Percentiles rank a stretch among this genome's conserved stretches.
phyloP scores from a whole-genome alignment of 2,113 vertebrate genomes.

The Rana temporaria region DNA sequence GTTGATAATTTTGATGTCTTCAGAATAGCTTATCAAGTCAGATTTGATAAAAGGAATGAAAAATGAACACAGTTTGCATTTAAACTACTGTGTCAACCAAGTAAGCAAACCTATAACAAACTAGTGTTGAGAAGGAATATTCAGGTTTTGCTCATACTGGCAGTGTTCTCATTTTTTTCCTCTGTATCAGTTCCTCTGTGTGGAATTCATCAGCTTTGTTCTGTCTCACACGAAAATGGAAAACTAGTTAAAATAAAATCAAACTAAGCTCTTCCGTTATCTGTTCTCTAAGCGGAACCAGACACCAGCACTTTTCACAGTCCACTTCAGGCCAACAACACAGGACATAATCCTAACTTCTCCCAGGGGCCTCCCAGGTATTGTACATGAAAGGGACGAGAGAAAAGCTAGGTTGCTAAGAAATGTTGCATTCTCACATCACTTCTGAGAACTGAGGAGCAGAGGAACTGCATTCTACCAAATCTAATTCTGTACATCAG shows the following conservation, averaged over 20 bases:
- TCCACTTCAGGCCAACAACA: conserved; percentile 1
- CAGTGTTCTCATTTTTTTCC: background rate
- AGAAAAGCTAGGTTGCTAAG: conserved; percentile 11
- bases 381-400: background rate
- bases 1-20: conserved; percentile 38
- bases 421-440: conserved; percentile 3
- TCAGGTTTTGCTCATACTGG: background rate
- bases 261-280: conserved; percentile 33
- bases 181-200: conserved; percentile 12
- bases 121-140: background rate
- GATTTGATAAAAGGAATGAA: conserved; percentile 46
- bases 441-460: too few species aligned
- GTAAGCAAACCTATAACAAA: conserved; percentile 37
- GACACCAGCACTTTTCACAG: conserved; percentile 5
- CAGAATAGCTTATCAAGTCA: conserved; percentile 46
- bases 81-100: conserved; percentile 13
- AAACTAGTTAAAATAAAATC: conserved; percentile 23
- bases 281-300: conserved; percentile 10
- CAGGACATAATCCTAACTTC: conserved; percentile 24
- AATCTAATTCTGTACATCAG: too few species aligned
- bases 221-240: conserved; percentile 10
- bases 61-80: conserved; percentile 41
- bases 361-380: conserved; percentile 4
- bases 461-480: too few species aligned
- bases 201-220: conserved; percentile 26